Conservation (phyloP, 2,797 vertebrate species). For the Momotus momota region DNA sequence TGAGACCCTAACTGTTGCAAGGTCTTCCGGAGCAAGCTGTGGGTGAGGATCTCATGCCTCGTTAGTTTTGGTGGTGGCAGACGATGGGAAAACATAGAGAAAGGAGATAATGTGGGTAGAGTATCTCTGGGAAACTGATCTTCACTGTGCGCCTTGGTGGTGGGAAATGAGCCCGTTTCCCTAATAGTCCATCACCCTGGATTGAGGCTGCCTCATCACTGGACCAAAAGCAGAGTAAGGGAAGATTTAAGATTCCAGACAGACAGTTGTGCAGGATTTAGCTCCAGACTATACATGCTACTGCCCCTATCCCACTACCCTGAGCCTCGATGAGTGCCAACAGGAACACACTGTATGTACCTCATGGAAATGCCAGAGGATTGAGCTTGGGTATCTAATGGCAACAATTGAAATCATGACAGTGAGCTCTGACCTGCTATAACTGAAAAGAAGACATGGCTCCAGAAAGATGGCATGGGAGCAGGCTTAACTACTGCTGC, state of each 20-base stretch:
- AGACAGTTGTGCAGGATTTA: neutral
- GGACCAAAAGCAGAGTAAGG: neutral
- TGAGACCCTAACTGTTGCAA: neutral
- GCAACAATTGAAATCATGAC: neutral
- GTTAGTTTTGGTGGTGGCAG: neutral
- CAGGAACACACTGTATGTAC: neutral
- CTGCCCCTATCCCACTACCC: neutral
- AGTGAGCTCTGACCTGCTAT: neutral
- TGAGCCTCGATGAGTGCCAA: neutral
- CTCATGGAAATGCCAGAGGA: neutral
- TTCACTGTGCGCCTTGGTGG: neutral
- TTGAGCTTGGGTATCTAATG: neutral
- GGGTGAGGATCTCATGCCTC: fast-evolving
- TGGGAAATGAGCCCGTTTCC: neutral
- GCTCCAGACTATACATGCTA: fast-evolving
- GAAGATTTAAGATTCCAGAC: neutral
- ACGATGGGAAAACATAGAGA: neutral
- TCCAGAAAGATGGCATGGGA: neutral
- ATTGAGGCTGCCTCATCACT: neutral
- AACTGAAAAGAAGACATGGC: neutral
- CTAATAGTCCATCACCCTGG: neutral
- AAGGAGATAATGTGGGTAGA: neutral
- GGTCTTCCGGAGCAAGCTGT: neutral
- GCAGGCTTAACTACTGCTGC: neutral
- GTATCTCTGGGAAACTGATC: neutral